Base-by-base conservation (phyloP, 1,140 invertebrate species). In the Limonius californicus region DNA sequence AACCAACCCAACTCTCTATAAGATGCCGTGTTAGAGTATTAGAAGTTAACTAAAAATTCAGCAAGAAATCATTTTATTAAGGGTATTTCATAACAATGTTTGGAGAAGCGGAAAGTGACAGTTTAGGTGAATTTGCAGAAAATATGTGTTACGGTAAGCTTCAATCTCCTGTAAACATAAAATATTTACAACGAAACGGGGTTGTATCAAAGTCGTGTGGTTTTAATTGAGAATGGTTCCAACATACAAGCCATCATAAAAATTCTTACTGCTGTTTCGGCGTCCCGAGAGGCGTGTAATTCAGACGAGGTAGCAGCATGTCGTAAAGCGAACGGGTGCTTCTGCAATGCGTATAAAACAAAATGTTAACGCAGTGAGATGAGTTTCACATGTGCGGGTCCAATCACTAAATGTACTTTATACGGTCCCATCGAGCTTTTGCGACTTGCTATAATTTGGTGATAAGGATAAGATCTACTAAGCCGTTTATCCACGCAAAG, bases 291-390 rank as follows among this genome's bases (percentile, higher is more conserved):
- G 45, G 45, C 16, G 3, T 50, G 16, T 50, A 50, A 50, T 50
- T 50, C 45, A 50, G 20, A 50, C 45, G 45, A 50, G 20, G 45
- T 19, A 50, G 45, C 2, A 50, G 45, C 14, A 18, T 19, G 45
- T 50, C 45, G 45, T 50, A 50, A 50, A 50, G 45, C 20, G 15
- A 50, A 50, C 45, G 45, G 45, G 16, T 50, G 45, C 9, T 50
- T 18, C 45, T 50, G 45, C 45, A 50, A 50, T 50, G 45, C 45
- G 45, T 50, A 50, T 50, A 50, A 50, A 50, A 50, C 45, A 50
- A 50, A 50, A 50, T 50, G 45, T 50, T 50, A 50, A 50, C 45
- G 45, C 45, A 50, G 20, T 21, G 45, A 50, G 45, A 50, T 50
- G 45, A 50, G 45, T 50, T 50, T 50, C 45, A 50, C 45, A 50